Percentiles rank a stretch among this genome's conserved stretches.
These are phyloP conservation scores for Drosophila persimilis DNA, from an alignment of 1,140 invertebrate genomes.

Conservation along the genomic window DNA sequence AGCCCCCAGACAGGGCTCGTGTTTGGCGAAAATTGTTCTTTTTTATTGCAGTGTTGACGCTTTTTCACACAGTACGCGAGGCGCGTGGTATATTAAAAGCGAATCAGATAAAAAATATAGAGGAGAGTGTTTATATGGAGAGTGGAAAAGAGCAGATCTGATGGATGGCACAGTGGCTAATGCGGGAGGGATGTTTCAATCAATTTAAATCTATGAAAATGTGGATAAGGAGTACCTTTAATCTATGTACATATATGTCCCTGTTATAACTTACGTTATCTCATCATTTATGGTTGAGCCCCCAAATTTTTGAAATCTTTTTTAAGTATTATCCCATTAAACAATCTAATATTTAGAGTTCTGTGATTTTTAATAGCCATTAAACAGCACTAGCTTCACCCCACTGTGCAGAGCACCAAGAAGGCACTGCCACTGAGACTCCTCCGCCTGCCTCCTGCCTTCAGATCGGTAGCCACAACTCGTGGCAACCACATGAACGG, in stretches of 20 bases:
- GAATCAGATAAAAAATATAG: slow-evolving; percentile 73
- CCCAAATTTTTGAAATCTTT: too few relatives aligned
- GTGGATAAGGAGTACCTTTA: background rate
- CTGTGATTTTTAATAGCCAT: background rate
- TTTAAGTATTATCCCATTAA: slow-evolving; percentile 5
- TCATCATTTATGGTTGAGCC: background rate
- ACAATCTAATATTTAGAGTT: slow-evolving; percentile 2
- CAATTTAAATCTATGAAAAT: background rate
- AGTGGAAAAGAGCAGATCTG: slow-evolving; percentile 29
- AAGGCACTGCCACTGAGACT: slow-evolving; percentile 29
- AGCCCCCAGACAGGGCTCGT: slow-evolving; percentile 34
- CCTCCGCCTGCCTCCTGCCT: background rate
- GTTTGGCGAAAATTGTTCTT: slow-evolving; percentile 26
- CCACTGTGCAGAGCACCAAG: slow-evolving; percentile 38
- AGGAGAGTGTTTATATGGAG: slow-evolving; percentile 67
- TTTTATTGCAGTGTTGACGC: slow-evolving; percentile 67
- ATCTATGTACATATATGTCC: background rate
- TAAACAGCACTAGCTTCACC: slow-evolving; percentile 1
- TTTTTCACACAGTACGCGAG: slow-evolving; percentile 58
- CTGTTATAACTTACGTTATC: background rate
- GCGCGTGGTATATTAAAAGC: slow-evolving; percentile 57
- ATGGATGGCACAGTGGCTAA: slow-evolving; percentile 49
- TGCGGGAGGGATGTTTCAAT: background rate
- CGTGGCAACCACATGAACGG: slow-evolving; percentile 64
- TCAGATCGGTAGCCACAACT: slow-evolving; percentile 47